Evolutionary conservation across 2,113 vertebrate genomes (phyloP), one percentile per base, ranked within the genome.

Genomic region (Eleginops maclovinus): DNA sequence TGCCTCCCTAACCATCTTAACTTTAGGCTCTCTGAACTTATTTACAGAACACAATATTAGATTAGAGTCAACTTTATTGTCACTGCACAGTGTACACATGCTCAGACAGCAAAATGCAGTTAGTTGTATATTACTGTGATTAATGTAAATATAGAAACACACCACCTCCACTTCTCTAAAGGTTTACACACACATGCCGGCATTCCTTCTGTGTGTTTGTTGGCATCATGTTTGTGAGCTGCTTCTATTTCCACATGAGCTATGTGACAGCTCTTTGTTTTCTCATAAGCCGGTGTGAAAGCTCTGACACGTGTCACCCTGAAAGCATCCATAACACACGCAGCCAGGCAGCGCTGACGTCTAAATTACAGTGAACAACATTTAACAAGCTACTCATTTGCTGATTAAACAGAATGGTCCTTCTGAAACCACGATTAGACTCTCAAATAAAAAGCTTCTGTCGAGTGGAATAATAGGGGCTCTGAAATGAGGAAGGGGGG

Each of bases 341-440:
- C 28, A 0, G 28, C 79, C 50, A 3, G 1, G 13, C 71, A 17
- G 12, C n/a, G 13, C 1, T 60, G 75, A 87, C 46, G 80, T 72
- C 53, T 82, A 77, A 84, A 87, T 77, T 75, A 69, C 49, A 88
- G 75, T 9, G 65, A 66, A 61, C 74, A 14, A 50, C 81, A 3
- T 74, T 72, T 77, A 76, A 83, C 56, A 13, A 84, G 83, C 81
- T 59, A 0, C 65, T 83, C 69, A 40, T 82, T 74, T 69, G 61
- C 59, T 87, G 83, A 89, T 89, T 85, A 71, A 9, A 77, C 46
- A 60, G 60, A 73, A 16, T 2, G 60, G 51, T 22, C 28, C 65
- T 75, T 14, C 40, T 60, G 64, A 73, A 73, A 56, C 58, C 44
- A 21, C 54, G 46, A 72, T 78, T 59, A 65, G 41, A 73, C 66